Percentiles rank a stretch among this genome's conserved stretches.
phyloP scores from a whole-genome alignment of 2,888 invertebrate genomes.

The Leptopterna dolabrata region DNA sequence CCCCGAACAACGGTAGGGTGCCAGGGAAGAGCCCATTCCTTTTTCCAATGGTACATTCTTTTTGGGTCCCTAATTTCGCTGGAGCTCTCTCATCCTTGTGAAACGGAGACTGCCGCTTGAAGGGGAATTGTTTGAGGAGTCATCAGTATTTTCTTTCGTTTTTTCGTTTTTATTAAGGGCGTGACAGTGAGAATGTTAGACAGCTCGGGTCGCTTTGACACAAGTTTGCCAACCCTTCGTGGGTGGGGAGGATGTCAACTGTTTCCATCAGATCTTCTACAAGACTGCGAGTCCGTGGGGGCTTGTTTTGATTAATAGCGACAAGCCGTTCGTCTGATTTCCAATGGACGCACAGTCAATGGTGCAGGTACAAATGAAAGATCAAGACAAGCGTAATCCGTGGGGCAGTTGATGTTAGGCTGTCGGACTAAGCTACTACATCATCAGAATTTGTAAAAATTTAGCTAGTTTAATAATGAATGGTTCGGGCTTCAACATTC shows the following conservation, averaged over 20 bases:
- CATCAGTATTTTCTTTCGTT: conserved; percentile 47
- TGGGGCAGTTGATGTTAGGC: no score
- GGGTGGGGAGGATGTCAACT: background rate
- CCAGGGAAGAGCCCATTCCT: background rate
- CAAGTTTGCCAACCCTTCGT: background rate
- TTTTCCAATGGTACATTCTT: background rate
- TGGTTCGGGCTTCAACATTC: no score
- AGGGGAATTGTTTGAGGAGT: conserved; percentile 42
- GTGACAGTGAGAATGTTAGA: background rate
- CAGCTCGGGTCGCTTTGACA: background rate
- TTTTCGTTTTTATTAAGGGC: background rate
- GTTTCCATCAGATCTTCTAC: background rate
- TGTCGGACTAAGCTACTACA: no score
- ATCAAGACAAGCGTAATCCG: no score
- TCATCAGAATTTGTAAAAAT: no score
- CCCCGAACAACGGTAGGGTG: conserved; percentile 32
- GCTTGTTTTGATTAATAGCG: background rate
- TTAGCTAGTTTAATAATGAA: no score
- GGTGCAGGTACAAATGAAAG: no score
- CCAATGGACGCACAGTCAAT: no score
- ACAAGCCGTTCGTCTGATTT: background rate
- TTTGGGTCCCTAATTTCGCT: background rate
- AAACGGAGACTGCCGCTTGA: background rate
- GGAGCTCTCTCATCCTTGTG: background rate
- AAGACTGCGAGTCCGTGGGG: background rate